These are phyloP conservation scores for Riptortus pedestris DNA, from an alignment of 1,140 invertebrate species.

Conservation along the genomic window DNA sequence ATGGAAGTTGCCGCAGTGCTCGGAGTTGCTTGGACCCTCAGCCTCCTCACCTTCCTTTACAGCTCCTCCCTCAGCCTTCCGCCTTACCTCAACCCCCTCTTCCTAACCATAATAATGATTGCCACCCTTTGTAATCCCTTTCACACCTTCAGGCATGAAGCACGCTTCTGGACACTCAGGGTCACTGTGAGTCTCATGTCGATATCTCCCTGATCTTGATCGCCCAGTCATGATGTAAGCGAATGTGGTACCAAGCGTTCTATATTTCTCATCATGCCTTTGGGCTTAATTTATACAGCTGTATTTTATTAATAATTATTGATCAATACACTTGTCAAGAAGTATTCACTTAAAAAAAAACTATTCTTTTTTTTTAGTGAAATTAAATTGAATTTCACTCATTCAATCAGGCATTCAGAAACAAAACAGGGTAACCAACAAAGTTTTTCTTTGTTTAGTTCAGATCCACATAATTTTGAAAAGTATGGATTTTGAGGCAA, in stretches of 20 bases:
- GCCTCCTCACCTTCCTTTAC: conserved; percentile 54
- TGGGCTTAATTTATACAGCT: not conserved
- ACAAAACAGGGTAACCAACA: no score
- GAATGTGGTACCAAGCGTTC: not conserved
- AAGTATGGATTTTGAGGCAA: no score
- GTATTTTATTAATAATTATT: not conserved
- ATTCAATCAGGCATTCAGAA: no score
- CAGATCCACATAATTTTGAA: no score
- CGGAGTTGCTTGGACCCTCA: conserved; percentile 72
- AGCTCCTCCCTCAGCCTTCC: conserved; percentile 62
- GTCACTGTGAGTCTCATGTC: conserved; percentile 36
- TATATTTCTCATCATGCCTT: not conserved
- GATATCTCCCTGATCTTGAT: not conserved
- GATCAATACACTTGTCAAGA: no score
- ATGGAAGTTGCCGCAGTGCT: conserved; percentile 79
- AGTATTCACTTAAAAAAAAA: no score
- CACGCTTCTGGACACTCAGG: conserved; percentile 49
- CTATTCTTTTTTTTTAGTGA: no score
- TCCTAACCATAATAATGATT: conserved; percentile 55
- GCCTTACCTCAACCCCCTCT: conserved; percentile 64
- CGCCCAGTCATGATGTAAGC: not conserved
- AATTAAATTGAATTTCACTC: no score
- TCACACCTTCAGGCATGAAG: conserved; percentile 64
- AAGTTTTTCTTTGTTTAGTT: no score
- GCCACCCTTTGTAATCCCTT: conserved; percentile 72